Percentiles rank a stretch among this genome's conserved stretches.
Evolutionary conservation across 1,140 invertebrate species (phyloP).

Genomic region (Acromyrmex echinatior): DNA sequence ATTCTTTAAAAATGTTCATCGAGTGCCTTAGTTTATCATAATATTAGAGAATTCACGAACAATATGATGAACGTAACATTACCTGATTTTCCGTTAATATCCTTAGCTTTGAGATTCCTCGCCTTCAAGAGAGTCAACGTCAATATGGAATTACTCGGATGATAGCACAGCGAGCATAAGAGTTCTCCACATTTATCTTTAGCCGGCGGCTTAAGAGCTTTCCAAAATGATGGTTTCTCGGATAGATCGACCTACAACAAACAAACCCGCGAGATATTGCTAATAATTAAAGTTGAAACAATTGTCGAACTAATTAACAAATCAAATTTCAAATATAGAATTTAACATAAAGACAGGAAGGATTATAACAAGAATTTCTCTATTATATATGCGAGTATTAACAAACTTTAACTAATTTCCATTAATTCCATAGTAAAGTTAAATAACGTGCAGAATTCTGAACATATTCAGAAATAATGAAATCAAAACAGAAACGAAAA

Average conservation of each 20-base stretch:
- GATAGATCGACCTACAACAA: constrained; percentile 93
- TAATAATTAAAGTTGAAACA: neutral
- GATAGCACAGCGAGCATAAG: constrained; percentile 96
- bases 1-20: neutral
- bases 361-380: neutral
- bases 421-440: neutral
- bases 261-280: constrained; percentile 14
- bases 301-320: constrained; percentile 10
- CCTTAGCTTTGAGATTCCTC: constrained; percentile 96
- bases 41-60: constrained; percentile 8
- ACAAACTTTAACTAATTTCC: constrained; percentile 18
- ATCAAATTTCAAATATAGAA: neutral
- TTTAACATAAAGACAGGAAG: neutral
- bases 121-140: constrained; percentile 96
- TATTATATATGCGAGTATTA: neutral
- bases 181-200: constrained; percentile 97
- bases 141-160: constrained; percentile 95
- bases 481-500: constrained; percentile 10
- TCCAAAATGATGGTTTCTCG: constrained; percentile 96
- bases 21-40: neutral
- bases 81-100: constrained; percentile 98
- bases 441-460: neutral
- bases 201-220: constrained; percentile 95
- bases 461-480: constrained; percentile 10
- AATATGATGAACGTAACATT: constrained; percentile 72